phyloP scores from a whole-genome alignment of 2,888 invertebrate genomes.

The Eremobia ochroleuca region DNA sequence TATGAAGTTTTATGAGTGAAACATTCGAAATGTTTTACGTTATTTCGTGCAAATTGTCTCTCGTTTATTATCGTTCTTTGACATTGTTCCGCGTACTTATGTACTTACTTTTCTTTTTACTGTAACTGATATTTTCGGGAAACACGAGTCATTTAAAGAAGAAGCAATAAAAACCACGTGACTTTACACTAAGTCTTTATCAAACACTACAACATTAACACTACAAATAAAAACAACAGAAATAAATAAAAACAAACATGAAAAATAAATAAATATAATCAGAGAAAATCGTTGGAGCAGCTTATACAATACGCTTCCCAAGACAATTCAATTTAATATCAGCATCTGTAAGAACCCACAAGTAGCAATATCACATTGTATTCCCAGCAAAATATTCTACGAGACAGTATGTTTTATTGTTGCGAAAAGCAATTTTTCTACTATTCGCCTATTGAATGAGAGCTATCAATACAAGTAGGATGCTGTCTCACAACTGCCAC shows the following conservation, averaged over 20 bases:
- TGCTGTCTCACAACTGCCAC: conserved; percentile 80
- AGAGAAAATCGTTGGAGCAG: neutral
- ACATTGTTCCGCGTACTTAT: conserved; percentile 44
- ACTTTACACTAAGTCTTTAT: neutral
- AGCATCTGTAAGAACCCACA: conserved; percentile 6
- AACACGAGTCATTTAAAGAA: neutral
- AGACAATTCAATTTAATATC: conserved; percentile 38
- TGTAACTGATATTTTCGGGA: conserved; percentile 13
- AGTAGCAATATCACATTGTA: conserved; percentile 61
- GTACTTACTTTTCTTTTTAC: conserved; percentile 26
- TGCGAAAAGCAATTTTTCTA: conserved; percentile 81
- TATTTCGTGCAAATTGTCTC: conserved; percentile 60
- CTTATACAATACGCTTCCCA: conserved; percentile 5
- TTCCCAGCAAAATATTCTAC: conserved; percentile 59
- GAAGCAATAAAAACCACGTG: neutral
- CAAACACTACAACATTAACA: neutral
- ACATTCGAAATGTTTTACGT: conserved; percentile 60
- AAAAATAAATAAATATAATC: neutral
- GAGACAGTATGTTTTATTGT: conserved; percentile 72
- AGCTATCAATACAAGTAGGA: conserved; percentile 74
- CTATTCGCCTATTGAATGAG: conserved; percentile 58
- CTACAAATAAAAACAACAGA: no score
- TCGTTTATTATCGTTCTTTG: conserved; percentile 56
- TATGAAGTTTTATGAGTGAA: conserved; percentile 71
- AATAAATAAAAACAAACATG: no score